Base-by-base conservation (phyloP, 2,113 vertebrate genomes). In the Corvus hawaiiensis region DNA sequence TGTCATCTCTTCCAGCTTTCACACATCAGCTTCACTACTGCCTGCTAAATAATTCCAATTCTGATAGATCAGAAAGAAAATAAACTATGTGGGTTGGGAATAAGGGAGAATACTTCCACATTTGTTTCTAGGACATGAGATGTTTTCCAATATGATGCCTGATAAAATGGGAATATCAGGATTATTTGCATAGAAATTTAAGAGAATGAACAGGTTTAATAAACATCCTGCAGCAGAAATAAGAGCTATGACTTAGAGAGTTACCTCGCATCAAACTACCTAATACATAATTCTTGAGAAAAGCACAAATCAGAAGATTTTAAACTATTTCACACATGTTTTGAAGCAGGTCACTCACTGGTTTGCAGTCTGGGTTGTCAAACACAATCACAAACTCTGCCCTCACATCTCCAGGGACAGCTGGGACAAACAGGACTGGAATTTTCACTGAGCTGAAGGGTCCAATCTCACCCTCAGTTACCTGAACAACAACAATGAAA, bases 371-470 rank as follows among this genome's bases (percentile, higher is more conserved):
- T 7, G 87, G 79, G 78, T 98, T 98, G 64, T 98, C 98, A 97
- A 99, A 99, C 8, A 43, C 7, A 35, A 99, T 98, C 89, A 98
- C 94, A 96, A 99, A 98, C 37, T 96, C 96, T 67, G 98, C 90
- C 49, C 61, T 97, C 41, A 93, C 93, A 0, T 96, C 96, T 85
- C 99, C 99, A 13, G 98, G 98, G 81, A 98, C 18, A 10, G 97
- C 90, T 10, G 99, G 99, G 14, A 97, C 97, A 97, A 99, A 99
- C 26, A 98, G 5, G 24, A 99, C 5, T 8, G 98, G 98, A 73
- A 99, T 97, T 77, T 96, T 98, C 96, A 98, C 24, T 14, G 98
- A 98, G 92, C 98, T 94, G 96, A 99, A 99, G 62, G 99, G 98
- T 81, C 97, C 97, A 9, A 99, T 97, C 39, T 98, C 98, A 16